phyloP scores from a whole-genome alignment of 2,888 invertebrate species.

The Drosophila infuscata region DNA sequence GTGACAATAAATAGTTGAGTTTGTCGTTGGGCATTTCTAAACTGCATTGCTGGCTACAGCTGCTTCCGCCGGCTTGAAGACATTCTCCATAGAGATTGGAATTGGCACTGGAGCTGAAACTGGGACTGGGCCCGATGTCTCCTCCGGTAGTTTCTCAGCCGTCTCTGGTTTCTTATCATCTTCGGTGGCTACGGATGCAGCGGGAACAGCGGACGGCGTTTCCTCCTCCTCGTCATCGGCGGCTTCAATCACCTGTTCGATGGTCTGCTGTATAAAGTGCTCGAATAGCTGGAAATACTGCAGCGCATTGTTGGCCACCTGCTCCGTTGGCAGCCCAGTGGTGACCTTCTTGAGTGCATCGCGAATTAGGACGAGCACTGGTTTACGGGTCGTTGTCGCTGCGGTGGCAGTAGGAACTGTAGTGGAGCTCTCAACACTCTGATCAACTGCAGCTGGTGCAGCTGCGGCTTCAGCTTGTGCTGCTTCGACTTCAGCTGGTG shows the following conservation, averaged over 20 bases:
- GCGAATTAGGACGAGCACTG: slow-evolving; percentile 81
- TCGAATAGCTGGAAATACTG: slow-evolving; percentile 84
- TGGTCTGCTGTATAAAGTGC: slow-evolving; percentile 83
- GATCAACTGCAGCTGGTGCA: slow-evolving; percentile 22
- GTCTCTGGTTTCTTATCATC: slow-evolving; percentile 54
- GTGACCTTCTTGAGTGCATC: slow-evolving; percentile 83
- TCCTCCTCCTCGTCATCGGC: slow-evolving; percentile 81
- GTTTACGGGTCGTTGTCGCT: slow-evolving; percentile 66
- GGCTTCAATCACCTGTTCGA: slow-evolving; percentile 81
- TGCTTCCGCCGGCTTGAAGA: slow-evolving; percentile 18
- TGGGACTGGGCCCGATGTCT: background rate
- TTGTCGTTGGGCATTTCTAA: slow-evolving; percentile 24
- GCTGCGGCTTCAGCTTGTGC: background rate
- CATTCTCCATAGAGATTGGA: background rate
- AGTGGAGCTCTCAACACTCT: slow-evolving; percentile 33
- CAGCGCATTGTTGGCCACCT: slow-evolving; percentile 82
- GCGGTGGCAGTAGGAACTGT: slow-evolving; percentile 31
- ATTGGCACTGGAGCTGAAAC: slow-evolving; percentile 7
- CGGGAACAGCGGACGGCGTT: slow-evolving; percentile 27
- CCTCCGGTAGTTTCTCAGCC: slow-evolving; percentile 31
- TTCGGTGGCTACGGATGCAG: slow-evolving; percentile 15
- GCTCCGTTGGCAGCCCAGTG: slow-evolving; percentile 79
- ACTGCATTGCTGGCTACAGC: slow-evolving; percentile 50
- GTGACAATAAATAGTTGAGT: slow-evolving; percentile 61
- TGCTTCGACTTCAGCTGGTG: slow-evolving; percentile 1